Base-by-base conservation (phyloP, 2,888 invertebrate genomes). In the Trichogramma evanescens region DNA sequence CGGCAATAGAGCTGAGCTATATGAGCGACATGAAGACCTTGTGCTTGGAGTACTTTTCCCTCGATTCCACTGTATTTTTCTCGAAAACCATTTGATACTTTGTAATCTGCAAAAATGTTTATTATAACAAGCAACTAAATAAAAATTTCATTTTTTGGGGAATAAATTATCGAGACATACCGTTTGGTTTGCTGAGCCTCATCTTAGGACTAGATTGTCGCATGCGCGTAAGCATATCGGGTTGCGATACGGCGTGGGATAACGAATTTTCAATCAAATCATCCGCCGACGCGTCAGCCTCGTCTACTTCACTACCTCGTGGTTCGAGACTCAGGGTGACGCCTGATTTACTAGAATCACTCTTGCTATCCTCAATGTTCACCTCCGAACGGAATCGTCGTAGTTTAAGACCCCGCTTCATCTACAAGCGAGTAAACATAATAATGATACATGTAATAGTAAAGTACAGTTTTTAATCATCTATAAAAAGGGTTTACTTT, bases 241-340 rank as follows among this genome's bases (percentile, higher is more conserved):
- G 81, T 70, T 80, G 81, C 62, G 77, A 80, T 67, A 78, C 80
- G 62, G 74, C 78, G 61, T 78, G 78, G 6, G 74, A 72, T 26
- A 79, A 69, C 40, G 53, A 46, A 49, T 74, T 73, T 40, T 75
- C 73, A 57, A 71, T 70, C 59, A 72, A 73, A n/a, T 76, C 69
- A 38, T 81, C 72, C 55, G 80, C 81, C 4, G 78, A 76, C 1
- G 79, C 77, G 59, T 78, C 77, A 5, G 79, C 72, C 50, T 81
- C 78, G 7, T 78, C 78, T 2, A 74, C 76, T 26, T 26, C 26
- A 26, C 26, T 26, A 3, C 74, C 78, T 53, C 77, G 68, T 4
- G 77, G 76, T 60, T 77, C 77, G 49, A 77, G 66, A 52, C 74
- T 73, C 43, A 74, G 61, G 5, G 74, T 68, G 10, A 74, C 68